Evolutionary conservation across 2,797 vertebrate genomes (phyloP), one percentile per base, ranked within the genome.

Genomic region (Karalla daura): DNA sequence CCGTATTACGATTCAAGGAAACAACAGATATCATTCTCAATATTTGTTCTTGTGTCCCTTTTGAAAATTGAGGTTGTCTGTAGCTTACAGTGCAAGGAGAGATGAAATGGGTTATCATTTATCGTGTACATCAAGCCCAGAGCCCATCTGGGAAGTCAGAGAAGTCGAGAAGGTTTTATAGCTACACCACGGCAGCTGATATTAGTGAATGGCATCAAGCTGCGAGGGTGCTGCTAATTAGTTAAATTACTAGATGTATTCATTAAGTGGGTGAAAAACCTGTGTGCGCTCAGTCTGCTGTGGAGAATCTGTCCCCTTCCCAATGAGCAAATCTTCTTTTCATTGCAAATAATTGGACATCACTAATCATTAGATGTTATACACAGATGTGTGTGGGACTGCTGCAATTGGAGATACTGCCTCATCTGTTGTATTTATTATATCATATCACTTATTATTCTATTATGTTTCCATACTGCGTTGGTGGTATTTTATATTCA

Each of bases 1-100:
- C 54, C 45, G 70, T 30, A 3, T 33, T 70, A 80, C 58, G 63
- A 70, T 63, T 67, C 33, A 47, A 32, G 51, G 70, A 62, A 78
- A 82, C 33, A 77, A 41, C 50, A 30, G 15, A 40, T 21, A 39
- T 54, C 47, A 46, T 52, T 66, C 61, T 68, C 73, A 47, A 37
- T 84, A 74, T 85, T 72, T 77, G 65, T 51, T 55, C 39, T 28
- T 30, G 6, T 52, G 67, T 64, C 79, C 67, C 70, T 25, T 5
- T 1, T 80, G 80, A 81, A 77, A 83, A 86, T 84, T 86, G 54
- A 80, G 85, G 64, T 69, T 62, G 77, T 69, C 74, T 58, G 46
- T 43, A 69, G 64, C 36, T 69, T 21, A 52, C 21, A 28, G 63
- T 68, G 72, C 74, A 47, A n/a, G 33, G 21, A 63, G 49, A 62